phyloP scores from a whole-genome alignment of 2,113 vertebrate species.

The Erythrocercus mccallii region DNA sequence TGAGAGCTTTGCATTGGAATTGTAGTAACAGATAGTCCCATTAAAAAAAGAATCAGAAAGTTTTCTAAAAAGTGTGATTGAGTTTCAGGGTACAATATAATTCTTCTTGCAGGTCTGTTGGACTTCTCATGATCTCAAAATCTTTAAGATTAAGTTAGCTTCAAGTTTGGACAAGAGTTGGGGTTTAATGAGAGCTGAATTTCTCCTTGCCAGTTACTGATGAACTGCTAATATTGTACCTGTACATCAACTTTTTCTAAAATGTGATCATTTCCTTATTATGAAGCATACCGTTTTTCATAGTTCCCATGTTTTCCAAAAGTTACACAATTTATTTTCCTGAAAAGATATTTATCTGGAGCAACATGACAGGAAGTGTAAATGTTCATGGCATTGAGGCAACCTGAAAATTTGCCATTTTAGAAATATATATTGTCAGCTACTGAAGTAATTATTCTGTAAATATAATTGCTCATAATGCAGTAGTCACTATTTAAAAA shows the following conservation, averaged over 20 bases:
- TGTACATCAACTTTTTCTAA: background rate
- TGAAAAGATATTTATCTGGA: background rate
- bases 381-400: background rate
- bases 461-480: background rate
- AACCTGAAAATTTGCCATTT: background rate
- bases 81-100: background rate
- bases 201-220: background rate
- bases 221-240: background rate
- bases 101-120: background rate
- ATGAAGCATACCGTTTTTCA: background rate
- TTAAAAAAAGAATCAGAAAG: background rate
- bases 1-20: background rate
- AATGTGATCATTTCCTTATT: background rate
- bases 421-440: background rate
- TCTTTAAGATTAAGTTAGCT: background rate
- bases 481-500: background rate
- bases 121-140: background rate
- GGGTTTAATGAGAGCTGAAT: background rate
- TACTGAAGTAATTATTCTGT: background rate
- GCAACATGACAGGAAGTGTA: background rate
- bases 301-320: background rate
- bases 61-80: background rate
- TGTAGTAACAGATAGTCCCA: background rate
- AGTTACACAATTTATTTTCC: background rate
- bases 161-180: background rate